phyloP scores from a whole-genome alignment of 2,888 invertebrate genomes.

The Drosophila anceps region DNA sequence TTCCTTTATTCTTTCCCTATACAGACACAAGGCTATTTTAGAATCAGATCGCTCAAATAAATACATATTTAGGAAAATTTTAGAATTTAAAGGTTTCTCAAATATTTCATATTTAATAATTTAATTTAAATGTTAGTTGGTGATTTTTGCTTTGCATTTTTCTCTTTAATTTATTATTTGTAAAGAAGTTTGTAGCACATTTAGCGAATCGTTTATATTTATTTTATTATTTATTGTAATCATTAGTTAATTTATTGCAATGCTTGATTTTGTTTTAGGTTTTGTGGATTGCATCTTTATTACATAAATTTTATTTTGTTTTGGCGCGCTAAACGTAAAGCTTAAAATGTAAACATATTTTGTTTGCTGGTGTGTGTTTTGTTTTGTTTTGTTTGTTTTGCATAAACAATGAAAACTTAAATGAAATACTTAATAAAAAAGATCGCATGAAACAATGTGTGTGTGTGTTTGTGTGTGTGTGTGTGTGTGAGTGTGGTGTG shows the following conservation, averaged over 20 bases:
- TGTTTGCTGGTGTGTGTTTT: constrained; percentile 44
- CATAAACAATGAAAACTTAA: constrained; percentile 73
- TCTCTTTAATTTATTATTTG: constrained; percentile 31
- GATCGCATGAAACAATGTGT: constrained; percentile 74
- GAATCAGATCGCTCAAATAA: constrained; percentile 14
- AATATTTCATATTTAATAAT: neutral
- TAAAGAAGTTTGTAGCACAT: constrained; percentile 38
- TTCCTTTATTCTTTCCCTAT: constrained; percentile 3
- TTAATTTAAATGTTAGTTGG: neutral
- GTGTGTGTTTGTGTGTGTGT: constrained; percentile 39
- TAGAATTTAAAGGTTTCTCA: neutral
- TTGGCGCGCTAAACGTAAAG: constrained; percentile 79
- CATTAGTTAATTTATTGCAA: constrained; percentile 58
- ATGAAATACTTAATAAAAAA: constrained; percentile 78
- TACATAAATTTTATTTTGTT: constrained; percentile 66
- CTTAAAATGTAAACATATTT: constrained; percentile 71
- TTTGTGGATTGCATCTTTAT: constrained; percentile 62
- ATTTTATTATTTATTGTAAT: constrained; percentile 36
- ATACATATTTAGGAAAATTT: neutral
- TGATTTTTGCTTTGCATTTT: constrained; percentile 15
- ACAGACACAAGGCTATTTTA: constrained; percentile 10
- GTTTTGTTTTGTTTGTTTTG: constrained; percentile 59
- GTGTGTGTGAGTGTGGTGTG: constrained; percentile 36
- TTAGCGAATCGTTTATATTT: constrained; percentile 51
- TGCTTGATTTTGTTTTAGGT: constrained; percentile 49